Conservation (phyloP, 23 tunicate species). For the Phallusia fumigata region DNA sequence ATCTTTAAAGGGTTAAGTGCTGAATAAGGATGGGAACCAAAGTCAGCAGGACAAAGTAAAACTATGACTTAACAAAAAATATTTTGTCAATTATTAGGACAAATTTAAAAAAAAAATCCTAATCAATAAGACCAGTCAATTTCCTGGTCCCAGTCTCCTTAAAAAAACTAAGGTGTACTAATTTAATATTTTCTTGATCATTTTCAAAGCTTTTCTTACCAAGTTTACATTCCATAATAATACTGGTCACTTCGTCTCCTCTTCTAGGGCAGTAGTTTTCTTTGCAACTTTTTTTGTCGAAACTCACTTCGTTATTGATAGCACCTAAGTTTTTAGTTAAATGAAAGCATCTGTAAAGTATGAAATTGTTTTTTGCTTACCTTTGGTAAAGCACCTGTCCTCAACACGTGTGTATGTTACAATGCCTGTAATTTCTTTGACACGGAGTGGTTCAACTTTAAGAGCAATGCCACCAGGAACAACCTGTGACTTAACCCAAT, state of each 20-base stretch:
- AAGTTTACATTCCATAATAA: slow-evolving; percentile 65
- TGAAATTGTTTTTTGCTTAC: background rate
- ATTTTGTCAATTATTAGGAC: too few species aligned
- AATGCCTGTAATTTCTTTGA: slow-evolving; percentile 43
- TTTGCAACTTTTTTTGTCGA: slow-evolving; percentile 29
- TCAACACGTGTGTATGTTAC: slow-evolving; percentile 19
- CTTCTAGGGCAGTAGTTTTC: slow-evolving; percentile 52
- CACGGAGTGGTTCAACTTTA: slow-evolving; percentile 48
- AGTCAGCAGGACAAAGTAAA: too few species aligned
- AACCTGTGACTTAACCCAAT: slow-evolving; percentile 73
- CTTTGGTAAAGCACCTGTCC: background rate
- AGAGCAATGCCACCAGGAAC: slow-evolving; percentile 30
- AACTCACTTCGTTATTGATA: slow-evolving; percentile 51
- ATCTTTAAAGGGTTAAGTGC: too few species aligned
- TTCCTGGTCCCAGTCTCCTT: too few species aligned
- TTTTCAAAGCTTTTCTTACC: slow-evolving; percentile 4
- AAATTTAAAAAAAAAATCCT: too few species aligned
- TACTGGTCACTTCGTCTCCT: slow-evolving; percentile 57
- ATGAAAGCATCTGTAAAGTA: background rate
- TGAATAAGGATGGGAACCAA: too few species aligned
- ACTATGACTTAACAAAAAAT: too few species aligned
- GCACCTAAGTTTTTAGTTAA: slow-evolving; percentile 12
- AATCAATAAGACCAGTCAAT: too few species aligned
- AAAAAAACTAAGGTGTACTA: too few species aligned
- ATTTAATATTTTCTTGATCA: too few species aligned